Conservation (phyloP, 2,113 vertebrate genomes). For the Callorhinus ursinus region DNA sequence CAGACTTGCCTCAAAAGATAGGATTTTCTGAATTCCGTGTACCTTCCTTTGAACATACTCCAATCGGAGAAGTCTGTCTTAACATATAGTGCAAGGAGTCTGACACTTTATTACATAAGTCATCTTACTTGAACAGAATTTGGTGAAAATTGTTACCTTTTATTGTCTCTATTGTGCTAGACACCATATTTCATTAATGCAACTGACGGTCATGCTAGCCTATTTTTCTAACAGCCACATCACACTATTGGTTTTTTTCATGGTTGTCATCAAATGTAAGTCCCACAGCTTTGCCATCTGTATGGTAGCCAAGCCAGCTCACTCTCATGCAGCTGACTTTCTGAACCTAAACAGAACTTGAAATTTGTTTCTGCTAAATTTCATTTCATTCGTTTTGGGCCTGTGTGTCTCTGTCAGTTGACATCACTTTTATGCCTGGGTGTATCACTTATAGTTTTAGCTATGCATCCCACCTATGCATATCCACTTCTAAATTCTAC, state of each 20-base stretch:
- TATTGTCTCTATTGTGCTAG: not conserved
- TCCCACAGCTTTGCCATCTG: slow-evolving; percentile 54
- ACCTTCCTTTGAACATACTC: not conserved
- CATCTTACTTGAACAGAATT: not conserved
- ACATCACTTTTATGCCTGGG: slow-evolving; percentile 3
- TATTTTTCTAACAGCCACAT: slow-evolving; percentile 42
- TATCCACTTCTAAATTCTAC: not conserved
- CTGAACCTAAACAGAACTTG: slow-evolving; percentile 59
- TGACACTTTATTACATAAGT: not conserved
- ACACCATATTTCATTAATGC: slow-evolving; percentile 36
- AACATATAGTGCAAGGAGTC: not conserved
- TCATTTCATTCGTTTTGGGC: slow-evolving; percentile 22
- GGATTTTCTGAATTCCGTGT: not conserved
- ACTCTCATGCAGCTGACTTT: slow-evolving; percentile 18
- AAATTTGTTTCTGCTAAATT: slow-evolving; percentile 61
- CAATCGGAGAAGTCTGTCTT: not conserved
- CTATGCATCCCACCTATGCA: not conserved
- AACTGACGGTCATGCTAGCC: not conserved
- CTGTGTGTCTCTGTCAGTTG: slow-evolving; percentile 13
- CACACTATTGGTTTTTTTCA: slow-evolving; percentile 49
- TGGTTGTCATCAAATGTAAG: slow-evolving; percentile 56
- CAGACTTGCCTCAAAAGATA: not conserved
- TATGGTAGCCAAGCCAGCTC: slow-evolving; percentile 33
- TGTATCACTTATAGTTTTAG: not conserved
- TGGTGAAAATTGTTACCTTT: not conserved